Percentiles rank a stretch among this genome's conserved stretches.
phyloP scores from a whole-genome alignment of 2,113 vertebrate species.

The Pipa parva region DNA sequence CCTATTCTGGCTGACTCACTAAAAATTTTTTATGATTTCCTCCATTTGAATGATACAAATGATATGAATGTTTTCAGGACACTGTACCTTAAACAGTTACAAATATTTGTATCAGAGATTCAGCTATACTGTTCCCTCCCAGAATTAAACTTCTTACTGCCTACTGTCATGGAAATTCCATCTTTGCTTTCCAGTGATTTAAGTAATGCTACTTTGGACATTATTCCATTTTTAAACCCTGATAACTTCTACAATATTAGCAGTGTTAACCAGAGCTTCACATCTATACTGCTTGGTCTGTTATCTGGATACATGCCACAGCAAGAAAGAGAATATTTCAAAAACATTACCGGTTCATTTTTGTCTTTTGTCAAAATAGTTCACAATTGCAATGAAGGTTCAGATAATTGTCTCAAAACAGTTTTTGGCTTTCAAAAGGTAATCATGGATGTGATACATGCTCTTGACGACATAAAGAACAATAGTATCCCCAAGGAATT shows the following conservation, averaged over 20 bases:
- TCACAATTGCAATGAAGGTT: background rate
- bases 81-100: slow-evolving; percentile 15
- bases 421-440: slow-evolving; percentile 1
- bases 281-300: background rate
- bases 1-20: background rate
- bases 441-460: slow-evolving; percentile 4
- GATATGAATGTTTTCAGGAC: background rate
- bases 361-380: slow-evolving; percentile 5
- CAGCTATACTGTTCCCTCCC: background rate
- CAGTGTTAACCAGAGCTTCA: background rate
- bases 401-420: background rate
- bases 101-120: slow-evolving; percentile 5
- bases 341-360: slow-evolving; percentile 1
- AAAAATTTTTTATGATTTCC: slow-evolving; percentile 9
- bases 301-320: background rate
- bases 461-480: background rate
- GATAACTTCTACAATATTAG: slow-evolving; percentile 2
- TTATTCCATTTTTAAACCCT: slow-evolving; percentile 2
- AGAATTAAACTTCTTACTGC: slow-evolving; percentile 1
- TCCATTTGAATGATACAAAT: background rate
- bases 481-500: slow-evolving; percentile 21
- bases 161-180: background rate
- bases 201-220: background rate
- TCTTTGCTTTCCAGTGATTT: background rate
- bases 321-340: background rate